Evolutionary conservation across 2,888 invertebrate genomes (phyloP).

Genomic region (Hypomecis atomaria): DNA sequence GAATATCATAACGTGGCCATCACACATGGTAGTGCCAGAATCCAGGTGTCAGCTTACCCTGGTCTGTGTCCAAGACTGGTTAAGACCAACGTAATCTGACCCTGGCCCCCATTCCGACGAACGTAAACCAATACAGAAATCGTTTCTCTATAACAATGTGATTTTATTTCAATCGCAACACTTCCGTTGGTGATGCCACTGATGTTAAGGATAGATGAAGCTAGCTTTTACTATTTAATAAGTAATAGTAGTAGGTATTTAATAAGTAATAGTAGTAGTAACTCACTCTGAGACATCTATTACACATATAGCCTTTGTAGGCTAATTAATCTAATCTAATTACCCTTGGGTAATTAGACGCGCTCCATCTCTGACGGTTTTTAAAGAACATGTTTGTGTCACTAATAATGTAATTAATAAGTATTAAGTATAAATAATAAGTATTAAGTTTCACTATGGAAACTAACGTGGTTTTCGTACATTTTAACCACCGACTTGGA

Average conservation of each 20-base stretch:
- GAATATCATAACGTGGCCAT: constrained; percentile 16
- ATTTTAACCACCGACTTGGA: no score
- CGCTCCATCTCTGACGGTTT: no score
- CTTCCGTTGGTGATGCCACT: constrained; percentile 16
- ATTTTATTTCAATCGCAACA: constrained; percentile 45
- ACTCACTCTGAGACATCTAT: no score
- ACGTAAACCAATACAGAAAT: constrained; percentile 38
- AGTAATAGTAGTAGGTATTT: background rate
- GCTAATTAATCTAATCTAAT: no score
- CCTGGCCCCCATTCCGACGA: constrained; percentile 27
- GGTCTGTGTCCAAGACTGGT: background rate
- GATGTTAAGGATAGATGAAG: constrained; percentile 23
- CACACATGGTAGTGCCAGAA: constrained; percentile 25
- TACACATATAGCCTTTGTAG: no score
- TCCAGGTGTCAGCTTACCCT: constrained; percentile 15
- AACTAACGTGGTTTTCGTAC: no score
- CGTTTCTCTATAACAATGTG: constrained; percentile 41
- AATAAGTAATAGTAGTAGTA: no score
- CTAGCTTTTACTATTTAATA: background rate
- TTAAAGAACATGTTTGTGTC: no score
- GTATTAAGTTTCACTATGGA: no score
- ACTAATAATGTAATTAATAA: no score
- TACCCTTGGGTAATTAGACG: no score
- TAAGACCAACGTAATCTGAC: constrained; percentile 9
- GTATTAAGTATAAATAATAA: no score